Base-by-base conservation (phyloP, 1,140 invertebrate genomes). In the Phymastichus coffea region DNA sequence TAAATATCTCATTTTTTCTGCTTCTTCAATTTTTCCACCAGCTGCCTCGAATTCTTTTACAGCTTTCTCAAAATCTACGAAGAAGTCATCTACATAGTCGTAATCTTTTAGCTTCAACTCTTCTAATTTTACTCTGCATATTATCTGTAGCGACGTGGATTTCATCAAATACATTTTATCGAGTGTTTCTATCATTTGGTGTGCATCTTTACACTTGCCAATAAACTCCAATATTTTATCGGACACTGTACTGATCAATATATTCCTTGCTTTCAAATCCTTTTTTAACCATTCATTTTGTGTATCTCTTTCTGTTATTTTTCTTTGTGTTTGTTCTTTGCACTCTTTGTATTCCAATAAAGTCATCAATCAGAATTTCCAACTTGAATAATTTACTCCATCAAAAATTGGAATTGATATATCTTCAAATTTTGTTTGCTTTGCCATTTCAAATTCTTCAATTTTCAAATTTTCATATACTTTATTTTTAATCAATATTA, bases 1-100 rank as follows among this genome's bases (percentile, higher is more conserved):
- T 23, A 74, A 20, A 23, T 74, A 77, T 66, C 68, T 72, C 46
- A 75, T 57, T 60, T 78, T 76, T 53, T 75, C 72, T 9, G 61
- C 15, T 69, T 75, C 71, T 30, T 64, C 35, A 19, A 77, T 40
- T 26, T 47, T 68, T 8, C 64, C 74, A 30, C 71, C 73, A 14
- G 71, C 71, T 8, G 19, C 10, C 63, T 73, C 73, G 1, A 74
- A 67, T 4, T 75, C 68, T 57, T 73, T 75, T 35, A 65, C 12
- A 9, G 60, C 40, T 70, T 73, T 74, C 28, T 75, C 70, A 59
- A 77, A 77, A 46, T 73, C 70, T 41, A 67, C 63, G 40, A 75
- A 77, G 23, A 75, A 76, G 14, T 66, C 63, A 48, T 68, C 64
- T 12, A 73, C 43, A 49, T 57, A 61, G 49, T 10, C 60, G n/a